Base-by-base conservation (phyloP, 2,888 invertebrate genomes). In the Chorisops tibialis region DNA sequence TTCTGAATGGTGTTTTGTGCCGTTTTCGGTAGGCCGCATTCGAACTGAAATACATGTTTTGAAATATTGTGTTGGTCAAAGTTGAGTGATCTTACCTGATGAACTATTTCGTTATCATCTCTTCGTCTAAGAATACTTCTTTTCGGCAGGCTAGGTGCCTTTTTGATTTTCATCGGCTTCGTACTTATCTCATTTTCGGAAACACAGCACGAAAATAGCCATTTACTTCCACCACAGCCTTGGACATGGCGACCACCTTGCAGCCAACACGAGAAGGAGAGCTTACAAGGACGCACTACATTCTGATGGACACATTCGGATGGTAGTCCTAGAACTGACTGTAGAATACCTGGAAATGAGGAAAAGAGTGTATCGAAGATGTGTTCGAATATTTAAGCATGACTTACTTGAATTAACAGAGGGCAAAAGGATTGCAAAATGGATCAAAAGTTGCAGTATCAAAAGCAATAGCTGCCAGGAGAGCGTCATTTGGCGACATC, bases 211-310 rank as follows among this genome's bases (percentile, higher is more conserved):
- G 88, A 85, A 69, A 88, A 85, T 48, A 89, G 78, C 87, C 87
- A 88, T 63, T 82, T 79, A 71, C 83, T 83, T 48, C 83, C 83
- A 1, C 87, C 87, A 67, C 88, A 88, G 19, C 87, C 87, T 22
- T 84, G 78, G 39, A 83, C 81, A 70, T 85, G 82, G 38, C 81
- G 81, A 12, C 89, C 89, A 0, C 89, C 89, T 30, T 84, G 83
- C 67, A 89, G 77, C 89, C 90, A 89, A 74, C 90, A 91, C 18
- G 86, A 83, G 48, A 90, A 77, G 3, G 88, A 82, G 58, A 90
- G 76, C 0, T 87, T 87, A 71, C 90, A 90, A 0, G 87, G 81
- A 69, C 83, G 81, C 1, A 84, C 80, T 6, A 82, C 80, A 9
- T 81, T 79, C 63, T 83, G 84, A 58, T 83, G 79, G 61, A 74